Percentiles rank a stretch among this genome's conserved stretches.
Evolutionary conservation across 1,140 invertebrate species (phyloP).

Genomic region (Vanessa tameamea): DNA sequence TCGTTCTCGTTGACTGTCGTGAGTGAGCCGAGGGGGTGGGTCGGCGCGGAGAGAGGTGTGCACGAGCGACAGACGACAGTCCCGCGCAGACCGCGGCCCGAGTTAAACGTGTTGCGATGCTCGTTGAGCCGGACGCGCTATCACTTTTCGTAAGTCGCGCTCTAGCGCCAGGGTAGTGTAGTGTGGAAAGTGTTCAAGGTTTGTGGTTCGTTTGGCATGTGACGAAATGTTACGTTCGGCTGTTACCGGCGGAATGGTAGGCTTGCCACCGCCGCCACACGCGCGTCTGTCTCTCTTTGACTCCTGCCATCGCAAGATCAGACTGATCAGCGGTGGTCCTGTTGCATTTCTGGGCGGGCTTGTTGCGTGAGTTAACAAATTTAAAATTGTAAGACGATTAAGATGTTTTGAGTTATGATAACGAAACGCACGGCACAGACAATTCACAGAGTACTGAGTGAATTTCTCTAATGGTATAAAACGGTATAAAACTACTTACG

Average conservation of each 20-base stretch:
- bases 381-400: too few relatives aligned
- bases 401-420: too few relatives aligned
- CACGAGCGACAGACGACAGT: slow-evolving; percentile 44
- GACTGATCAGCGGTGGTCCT: slow-evolving; percentile 83
- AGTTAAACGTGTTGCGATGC: slow-evolving; percentile 61
- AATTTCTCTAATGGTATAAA: slow-evolving; percentile 39
- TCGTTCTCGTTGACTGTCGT: slow-evolving; percentile 26
- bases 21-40: slow-evolving; percentile 23
- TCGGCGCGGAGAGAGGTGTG: slow-evolving; percentile 22
- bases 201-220: slow-evolving; percentile 39
- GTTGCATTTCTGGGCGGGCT: slow-evolving; percentile 85
- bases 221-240: slow-evolving; percentile 75
- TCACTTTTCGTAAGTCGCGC: slow-evolving; percentile 55
- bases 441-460: neutral
- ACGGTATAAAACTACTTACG: slow-evolving; percentile 31
- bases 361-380: slow-evolving; percentile 83
- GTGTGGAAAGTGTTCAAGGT: slow-evolving; percentile 45
- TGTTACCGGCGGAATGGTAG: slow-evolving; percentile 63
- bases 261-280: slow-evolving; percentile 72
- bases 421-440: slow-evolving; percentile 5
- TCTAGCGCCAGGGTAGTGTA: slow-evolving; percentile 65
- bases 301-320: slow-evolving; percentile 86
- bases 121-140: slow-evolving; percentile 60
- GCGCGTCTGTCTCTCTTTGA: slow-evolving; percentile 84
- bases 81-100: slow-evolving; percentile 57